These are phyloP conservation scores for Urocitellus parryii DNA, from an alignment of 2,113 vertebrate species.

Conservation along the genomic window DNA sequence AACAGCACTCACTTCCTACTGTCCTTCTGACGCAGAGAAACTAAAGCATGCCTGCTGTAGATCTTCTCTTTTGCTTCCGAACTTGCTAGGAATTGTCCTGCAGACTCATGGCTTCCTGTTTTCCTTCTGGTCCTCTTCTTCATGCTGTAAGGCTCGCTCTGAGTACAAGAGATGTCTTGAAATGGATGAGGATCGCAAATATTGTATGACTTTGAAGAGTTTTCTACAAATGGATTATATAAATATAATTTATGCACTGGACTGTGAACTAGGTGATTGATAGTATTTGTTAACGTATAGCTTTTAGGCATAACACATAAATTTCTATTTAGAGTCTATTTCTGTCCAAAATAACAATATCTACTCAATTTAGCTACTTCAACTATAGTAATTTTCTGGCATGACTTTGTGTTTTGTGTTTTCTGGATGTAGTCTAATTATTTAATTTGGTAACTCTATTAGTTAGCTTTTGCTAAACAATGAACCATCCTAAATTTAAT, in stretches of 20 bases:
- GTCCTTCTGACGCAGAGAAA: not conserved
- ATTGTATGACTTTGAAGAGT: not conserved
- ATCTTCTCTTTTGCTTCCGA: not conserved
- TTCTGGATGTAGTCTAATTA: not conserved
- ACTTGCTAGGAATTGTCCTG: not conserved
- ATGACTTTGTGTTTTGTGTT: not conserved
- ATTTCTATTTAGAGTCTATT: not conserved
- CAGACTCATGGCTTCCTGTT: rapidly evolving
- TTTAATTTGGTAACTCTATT: not conserved
- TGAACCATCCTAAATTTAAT: not conserved
- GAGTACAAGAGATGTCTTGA: not conserved
- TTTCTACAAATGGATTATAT: not conserved
- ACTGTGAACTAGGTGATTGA: not conserved
- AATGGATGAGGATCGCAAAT: not conserved
- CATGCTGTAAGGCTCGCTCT: not conserved
- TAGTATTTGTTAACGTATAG: not conserved
- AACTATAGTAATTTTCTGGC: not conserved
- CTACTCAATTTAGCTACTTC: not conserved
- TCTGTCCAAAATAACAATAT: not conserved
- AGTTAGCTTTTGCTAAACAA: not conserved
- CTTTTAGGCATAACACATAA: not conserved
- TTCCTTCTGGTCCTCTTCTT: not conserved
- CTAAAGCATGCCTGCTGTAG: not conserved
- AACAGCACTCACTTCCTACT: not conserved
- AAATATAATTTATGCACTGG: not conserved